Conservation (phyloP, 2,113 vertebrate genomes). For the Periophthalmodon schlosseri region DNA sequence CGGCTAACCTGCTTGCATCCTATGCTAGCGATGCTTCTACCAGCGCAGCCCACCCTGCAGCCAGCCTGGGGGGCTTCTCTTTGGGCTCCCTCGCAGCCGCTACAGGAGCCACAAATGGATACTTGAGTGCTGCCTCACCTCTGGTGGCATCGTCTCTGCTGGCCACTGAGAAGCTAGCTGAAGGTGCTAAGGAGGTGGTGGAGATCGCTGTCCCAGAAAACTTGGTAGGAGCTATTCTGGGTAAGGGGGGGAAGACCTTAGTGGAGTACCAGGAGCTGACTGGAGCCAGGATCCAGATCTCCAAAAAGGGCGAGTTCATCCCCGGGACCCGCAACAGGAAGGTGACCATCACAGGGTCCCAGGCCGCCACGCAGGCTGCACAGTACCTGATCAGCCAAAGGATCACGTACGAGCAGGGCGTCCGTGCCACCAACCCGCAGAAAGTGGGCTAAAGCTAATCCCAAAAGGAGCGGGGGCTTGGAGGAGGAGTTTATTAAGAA, state of each 20-base stretch:
- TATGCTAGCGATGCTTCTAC: constrained; percentile 86
- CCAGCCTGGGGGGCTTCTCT: constrained; percentile 83
- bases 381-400: constrained; percentile 97
- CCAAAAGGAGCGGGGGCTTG: constrained; percentile 69
- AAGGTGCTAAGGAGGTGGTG: constrained; percentile 91
- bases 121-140: constrained; percentile 86
- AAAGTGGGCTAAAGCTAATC: constrained; percentile 86
- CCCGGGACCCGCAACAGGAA: constrained; percentile 94
- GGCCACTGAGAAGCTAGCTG: constrained; percentile 86
- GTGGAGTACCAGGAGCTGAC: constrained; percentile 97
- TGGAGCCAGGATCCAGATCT: constrained; percentile 93
- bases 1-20: constrained; percentile 88
- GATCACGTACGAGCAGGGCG: constrained; percentile 95
- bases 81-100: constrained; percentile 85
- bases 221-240: constrained; percentile 92
- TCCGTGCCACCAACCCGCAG: constrained; percentile 93
- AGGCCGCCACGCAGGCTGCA: constrained; percentile 90
- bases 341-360: constrained; percentile 94
- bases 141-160: constrained; percentile 85
- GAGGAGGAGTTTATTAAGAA: constrained; percentile 75
- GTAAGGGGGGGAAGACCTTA: constrained; percentile 93
- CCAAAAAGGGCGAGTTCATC: constrained; percentile 95
- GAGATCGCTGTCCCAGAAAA: constrained; percentile 94
- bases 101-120: constrained; percentile 86
- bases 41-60: constrained; percentile 76